Evolutionary conservation across 2,797 vertebrate species (phyloP).

Genomic region (Tarsius wallacei): DNA sequence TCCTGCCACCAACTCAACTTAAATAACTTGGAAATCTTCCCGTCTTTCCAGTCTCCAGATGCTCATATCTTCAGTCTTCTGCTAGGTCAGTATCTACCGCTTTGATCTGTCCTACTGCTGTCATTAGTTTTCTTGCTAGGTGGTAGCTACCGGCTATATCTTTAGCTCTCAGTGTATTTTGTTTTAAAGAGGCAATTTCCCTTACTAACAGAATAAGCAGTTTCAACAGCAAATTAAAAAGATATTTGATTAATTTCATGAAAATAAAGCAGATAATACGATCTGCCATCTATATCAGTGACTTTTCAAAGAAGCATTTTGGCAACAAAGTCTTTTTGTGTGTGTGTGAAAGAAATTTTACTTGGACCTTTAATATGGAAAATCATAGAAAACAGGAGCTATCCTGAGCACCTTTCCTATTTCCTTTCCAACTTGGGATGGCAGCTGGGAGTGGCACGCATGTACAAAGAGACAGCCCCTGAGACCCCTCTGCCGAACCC

Average conservation of each 20-base stretch:
- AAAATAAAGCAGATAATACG: not conserved
- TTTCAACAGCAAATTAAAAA: conserved; percentile 55
- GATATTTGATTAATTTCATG: conserved; percentile 40
- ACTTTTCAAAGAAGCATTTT: not conserved
- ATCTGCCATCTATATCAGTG: not conserved
- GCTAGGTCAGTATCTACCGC: not conserved
- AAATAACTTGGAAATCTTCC: not conserved
- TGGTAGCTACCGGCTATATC: not conserved
- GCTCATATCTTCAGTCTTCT: not conserved
- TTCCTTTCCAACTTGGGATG: not conserved
- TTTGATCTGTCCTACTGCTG: not conserved
- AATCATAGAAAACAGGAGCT: not conserved
- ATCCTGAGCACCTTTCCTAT: not conserved
- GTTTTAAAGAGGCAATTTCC: conserved; percentile 16
- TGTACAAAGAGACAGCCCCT: not conserved
- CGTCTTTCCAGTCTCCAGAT: not conserved
- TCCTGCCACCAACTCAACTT: not conserved
- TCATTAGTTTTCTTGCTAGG: not conserved
- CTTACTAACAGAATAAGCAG: not conserved
- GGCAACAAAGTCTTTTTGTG: not conserved
- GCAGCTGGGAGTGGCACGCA: not conserved
- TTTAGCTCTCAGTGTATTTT: not conserved
- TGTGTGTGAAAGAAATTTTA: not conserved
- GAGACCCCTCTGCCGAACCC: too few species aligned
- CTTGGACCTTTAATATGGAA: not conserved